Evolutionary conservation across 1,140 invertebrate species (phyloP).

Genomic region (Neotoxoptera formosana): DNA sequence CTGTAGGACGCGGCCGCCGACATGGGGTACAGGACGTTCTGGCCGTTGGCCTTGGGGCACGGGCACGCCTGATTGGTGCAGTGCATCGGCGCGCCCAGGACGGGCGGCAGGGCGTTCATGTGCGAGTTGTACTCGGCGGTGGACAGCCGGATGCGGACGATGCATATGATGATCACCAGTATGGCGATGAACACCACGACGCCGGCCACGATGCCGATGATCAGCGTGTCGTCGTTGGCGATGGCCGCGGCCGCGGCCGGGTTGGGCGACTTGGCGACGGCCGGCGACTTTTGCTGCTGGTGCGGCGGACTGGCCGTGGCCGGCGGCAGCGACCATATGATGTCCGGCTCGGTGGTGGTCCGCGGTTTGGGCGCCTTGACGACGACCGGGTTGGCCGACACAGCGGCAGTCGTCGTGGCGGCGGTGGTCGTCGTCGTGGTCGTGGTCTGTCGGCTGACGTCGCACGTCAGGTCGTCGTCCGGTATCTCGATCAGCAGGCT

Average conservation of each 20-base stretch:
- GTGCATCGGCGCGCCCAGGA: conserved; percentile 71
- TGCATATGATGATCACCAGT: conserved; percentile 86
- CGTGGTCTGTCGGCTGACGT: conserved; percentile 66
- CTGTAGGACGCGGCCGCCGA: conserved; percentile 59
- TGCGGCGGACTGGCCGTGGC: conserved; percentile 64
- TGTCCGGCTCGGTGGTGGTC: conserved; percentile 72
- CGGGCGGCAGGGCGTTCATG: conserved; percentile 67
- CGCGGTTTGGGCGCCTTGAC: conserved; percentile 63
- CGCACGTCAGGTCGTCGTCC: conserved; percentile 81
- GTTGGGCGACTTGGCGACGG: conserved; percentile 64
- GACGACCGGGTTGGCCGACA: conserved; percentile 62
- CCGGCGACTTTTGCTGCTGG: conserved; percentile 66
- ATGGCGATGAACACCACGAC: conserved; percentile 90
- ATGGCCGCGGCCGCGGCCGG: conserved; percentile 65
- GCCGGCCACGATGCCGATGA: conserved; percentile 90
- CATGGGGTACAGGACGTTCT: conserved; percentile 58
- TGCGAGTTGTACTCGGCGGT: conserved; percentile 65
- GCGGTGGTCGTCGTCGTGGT: conserved; percentile 65
- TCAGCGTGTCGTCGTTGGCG: conserved; percentile 87
- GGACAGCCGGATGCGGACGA: conserved; percentile 72
- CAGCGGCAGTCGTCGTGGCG: conserved; percentile 64
- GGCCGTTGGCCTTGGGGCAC: conserved; percentile 51
- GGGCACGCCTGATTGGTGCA: conserved; percentile 61
- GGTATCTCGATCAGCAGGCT: conserved; percentile 76
- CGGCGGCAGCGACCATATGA: conserved; percentile 84